Conservation (phyloP, 2,797 vertebrate genomes). For the Vireo griseus region DNA sequence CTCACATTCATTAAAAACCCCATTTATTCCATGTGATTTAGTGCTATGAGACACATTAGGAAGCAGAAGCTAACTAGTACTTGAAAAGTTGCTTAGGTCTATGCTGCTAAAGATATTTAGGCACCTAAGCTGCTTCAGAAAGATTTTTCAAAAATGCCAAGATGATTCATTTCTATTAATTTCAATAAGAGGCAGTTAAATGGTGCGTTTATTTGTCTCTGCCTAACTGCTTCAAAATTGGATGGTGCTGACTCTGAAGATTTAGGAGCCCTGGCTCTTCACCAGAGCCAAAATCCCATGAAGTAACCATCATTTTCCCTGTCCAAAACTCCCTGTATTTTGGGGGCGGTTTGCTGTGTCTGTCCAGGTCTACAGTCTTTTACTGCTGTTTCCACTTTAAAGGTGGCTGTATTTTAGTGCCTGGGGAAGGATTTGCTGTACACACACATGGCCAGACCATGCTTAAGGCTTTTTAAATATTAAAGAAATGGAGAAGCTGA, state of each 20-base stretch:
- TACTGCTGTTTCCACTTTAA: background rate
- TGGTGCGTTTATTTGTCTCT: constrained; percentile 56
- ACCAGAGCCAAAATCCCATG: constrained; percentile 12
- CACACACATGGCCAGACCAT: background rate
- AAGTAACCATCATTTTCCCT: background rate
- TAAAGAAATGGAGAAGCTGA: background rate
- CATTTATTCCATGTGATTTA: constrained; percentile 52
- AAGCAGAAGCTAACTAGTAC: constrained; percentile 25
- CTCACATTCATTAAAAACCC: constrained; percentile 22
- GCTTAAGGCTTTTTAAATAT: background rate
- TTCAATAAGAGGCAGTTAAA: constrained; percentile 56
- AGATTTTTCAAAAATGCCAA: constrained; percentile 53
- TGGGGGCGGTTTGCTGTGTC: background rate
- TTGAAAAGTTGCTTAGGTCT: constrained; percentile 59
- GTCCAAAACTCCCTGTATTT: background rate
- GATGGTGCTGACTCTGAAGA: constrained; percentile 7
- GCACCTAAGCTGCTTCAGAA: constrained; percentile 31
- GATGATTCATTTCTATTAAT: constrained; percentile 62
- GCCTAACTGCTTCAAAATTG: constrained; percentile 53
- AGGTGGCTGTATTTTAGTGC: background rate
- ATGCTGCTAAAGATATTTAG: constrained; percentile 42
- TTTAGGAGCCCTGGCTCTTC: constrained; percentile 32
- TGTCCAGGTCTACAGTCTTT: background rate
- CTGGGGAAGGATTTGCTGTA: background rate
- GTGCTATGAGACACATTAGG: constrained; percentile 26